Base-by-base conservation (phyloP, 2,888 invertebrate species). In the Cheilosia scutellata region DNA sequence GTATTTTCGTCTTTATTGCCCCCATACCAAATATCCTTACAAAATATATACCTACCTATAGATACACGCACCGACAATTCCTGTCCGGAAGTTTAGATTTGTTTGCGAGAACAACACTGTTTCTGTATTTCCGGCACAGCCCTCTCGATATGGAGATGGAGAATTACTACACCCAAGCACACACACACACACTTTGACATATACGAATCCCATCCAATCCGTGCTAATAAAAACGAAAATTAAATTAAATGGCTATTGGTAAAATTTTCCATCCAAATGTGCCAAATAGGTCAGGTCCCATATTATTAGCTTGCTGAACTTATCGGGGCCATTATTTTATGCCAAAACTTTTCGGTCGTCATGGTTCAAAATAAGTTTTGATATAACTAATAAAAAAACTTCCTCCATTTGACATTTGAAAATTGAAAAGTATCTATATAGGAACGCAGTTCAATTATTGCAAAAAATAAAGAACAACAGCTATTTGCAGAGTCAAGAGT, bases 201-300 rank as follows among this genome's bases (percentile, higher is more conserved):
- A 25, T 42, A 42, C 6, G 37, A 29, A 33, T 51, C n/a, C 16
- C 5, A 4, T 47, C 20, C 37, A 68, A 80, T 74, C 63, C 70
- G 27, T 63, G 33, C 62, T 63, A 75, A 82, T 82, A 82, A 82
- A 75, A 68, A 63, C 49, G 63, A 63, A 70, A 82, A 82, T 75
- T 75, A 75, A 82, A 75, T 82, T 75, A 57, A 82, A 82, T 63
- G 75, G 55, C 74, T 70, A 44, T 68, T 62, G 79, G 65, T 60
- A 68, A 47, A 60, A 40, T 62, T 74, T 60, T 31, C 53, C 60
- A 66, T 62, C n/a, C 13, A 16, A 47, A 16, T 7, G 25, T 13
- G 31, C 7, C 25, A 51, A 66, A 25, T 31, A 37, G 65, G 27
- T 33, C 29, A 25, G 11, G 44, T 55, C 42, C 16, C n/a, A 6